Evolutionary conservation across 2,888 invertebrate genomes (phyloP).

Genomic region (Synanthedon vespiformis): DNA sequence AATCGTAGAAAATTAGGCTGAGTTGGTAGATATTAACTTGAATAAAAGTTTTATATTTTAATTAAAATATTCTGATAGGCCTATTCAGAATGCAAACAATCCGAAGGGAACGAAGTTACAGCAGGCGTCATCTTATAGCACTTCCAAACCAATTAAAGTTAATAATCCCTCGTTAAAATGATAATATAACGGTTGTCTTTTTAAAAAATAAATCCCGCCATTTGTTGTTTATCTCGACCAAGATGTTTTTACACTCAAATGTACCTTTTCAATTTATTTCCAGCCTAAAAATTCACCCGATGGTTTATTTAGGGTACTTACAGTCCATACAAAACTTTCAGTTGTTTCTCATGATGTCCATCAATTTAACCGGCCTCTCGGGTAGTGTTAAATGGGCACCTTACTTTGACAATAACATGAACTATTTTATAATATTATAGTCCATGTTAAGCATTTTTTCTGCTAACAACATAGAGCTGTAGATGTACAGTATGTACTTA

Average conservation of each 20-base stretch:
- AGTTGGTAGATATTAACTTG: background rate
- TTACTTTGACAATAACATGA: no score
- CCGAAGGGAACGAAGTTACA: conserved; percentile 27
- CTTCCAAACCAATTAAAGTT: conserved; percentile 59
- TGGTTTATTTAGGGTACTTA: no score
- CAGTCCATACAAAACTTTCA: no score
- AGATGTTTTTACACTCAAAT: conserved; percentile 11
- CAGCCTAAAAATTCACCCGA: no score
- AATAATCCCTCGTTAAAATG: conserved; percentile 41
- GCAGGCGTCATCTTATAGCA: conserved; percentile 34
- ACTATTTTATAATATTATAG: no score
- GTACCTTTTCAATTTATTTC: background rate
- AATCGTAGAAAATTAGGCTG: background rate
- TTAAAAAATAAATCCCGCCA: conserved; percentile 35
- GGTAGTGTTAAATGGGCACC: no score
- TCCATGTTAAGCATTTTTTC: no score
- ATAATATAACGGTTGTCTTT: conserved; percentile 33
- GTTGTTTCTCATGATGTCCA: no score
- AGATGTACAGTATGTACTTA: no score
- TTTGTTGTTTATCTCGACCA: conserved; percentile 26
- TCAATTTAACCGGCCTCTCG: no score
- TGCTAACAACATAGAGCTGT: no score
- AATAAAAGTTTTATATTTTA: conserved; percentile 10
- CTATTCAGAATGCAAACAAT: conserved; percentile 16
- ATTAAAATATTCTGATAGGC: conserved; percentile 27